Base-by-base conservation (phyloP, 64 coral and sea anemone species). In the Porites australiensis region DNA sequence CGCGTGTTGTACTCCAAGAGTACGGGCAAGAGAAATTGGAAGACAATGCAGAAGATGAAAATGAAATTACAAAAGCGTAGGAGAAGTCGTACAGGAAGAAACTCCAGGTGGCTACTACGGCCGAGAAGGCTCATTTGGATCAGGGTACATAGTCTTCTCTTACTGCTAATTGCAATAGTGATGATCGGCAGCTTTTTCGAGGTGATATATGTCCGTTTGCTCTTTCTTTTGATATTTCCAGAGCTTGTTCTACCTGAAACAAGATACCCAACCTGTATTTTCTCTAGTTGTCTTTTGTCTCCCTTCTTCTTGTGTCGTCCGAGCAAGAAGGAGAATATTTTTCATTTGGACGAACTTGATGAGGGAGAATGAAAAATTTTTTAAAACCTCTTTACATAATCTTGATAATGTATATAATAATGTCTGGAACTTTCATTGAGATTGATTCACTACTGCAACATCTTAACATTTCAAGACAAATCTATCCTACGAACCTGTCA, bases 241-340 rank as follows among this genome's bases (percentile, higher is more conserved):
- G 64, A 19, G 64, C 64, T 66, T 66, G 64, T 66, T 66, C 64
- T 66, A 66, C 64, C 64, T 66, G 13, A 66, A 66, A 66, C 64
- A 66, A 66, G 64, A 4, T 66, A 66, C 64, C 64, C 64, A 66
- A 66, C 64, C 20, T 66, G 64, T 66, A 66, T 66, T 66, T 66
- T 5, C 13, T 66, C 11, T 37, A 37, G 27, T 37, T 37, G 27
- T 37, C 27, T 37, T 37, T 37, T 37, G 27, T 37, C 27, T 37
- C 27, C 27, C 27, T 37, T 37, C 27, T 37, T 37, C 27, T 37
- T 37, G 27, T 37, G 27, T 37, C 27, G 27, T 37, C 27, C 27
- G 27, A 37, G 1, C 27, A 37, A 37, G 27, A 37, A 37, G 27
- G 27, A 37, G 1, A 37, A 37, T 37, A 37, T 37, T 37, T 37